A percentile compares a stretch with the other conserved stretches of the same genome.
These are phyloP conservation scores for Hemaris fuciformis DNA, from an alignment of 2,888 invertebrate genomes.

Conservation along the genomic window DNA sequence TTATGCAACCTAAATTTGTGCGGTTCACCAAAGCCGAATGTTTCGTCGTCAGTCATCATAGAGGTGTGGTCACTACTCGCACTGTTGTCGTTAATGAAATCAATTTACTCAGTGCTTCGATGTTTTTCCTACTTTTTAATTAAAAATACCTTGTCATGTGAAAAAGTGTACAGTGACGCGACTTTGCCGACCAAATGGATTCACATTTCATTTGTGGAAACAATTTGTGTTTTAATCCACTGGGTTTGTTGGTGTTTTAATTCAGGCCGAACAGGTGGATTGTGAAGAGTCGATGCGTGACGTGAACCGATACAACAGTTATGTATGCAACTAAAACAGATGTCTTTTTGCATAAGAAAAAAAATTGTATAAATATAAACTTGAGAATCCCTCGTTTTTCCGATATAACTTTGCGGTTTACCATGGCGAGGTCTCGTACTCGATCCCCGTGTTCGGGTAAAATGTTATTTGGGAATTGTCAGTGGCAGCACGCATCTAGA, in stretches of 20 bases:
- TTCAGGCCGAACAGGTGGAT: not conserved
- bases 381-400: no score
- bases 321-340: no score
- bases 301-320: not conserved
- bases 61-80: conserved; percentile 12
- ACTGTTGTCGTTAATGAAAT: conserved; percentile 18
- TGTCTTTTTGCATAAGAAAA: no score
- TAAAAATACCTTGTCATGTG: not conserved
- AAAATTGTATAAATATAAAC: no score
- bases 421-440: no score
- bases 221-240: not conserved
- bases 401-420: no score
- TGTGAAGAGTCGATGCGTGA: not conserved
- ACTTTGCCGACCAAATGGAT: not conserved
- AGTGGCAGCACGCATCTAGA: no score
- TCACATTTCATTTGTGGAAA: conserved; percentile 1
- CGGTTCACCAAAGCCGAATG: not conserved
- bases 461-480: no score
- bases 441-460: no score
- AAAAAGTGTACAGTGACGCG: not conserved
- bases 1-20: no score
- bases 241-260: not conserved
- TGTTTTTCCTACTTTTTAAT: conserved; percentile 1
- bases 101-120: conserved; percentile 13
- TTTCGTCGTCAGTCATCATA: not conserved